Percentiles rank a stretch among this genome's conserved stretches.
Evolutionary conservation across 2,888 invertebrate genomes (phyloP).

Genomic region (Cephus pygmeus): DNA sequence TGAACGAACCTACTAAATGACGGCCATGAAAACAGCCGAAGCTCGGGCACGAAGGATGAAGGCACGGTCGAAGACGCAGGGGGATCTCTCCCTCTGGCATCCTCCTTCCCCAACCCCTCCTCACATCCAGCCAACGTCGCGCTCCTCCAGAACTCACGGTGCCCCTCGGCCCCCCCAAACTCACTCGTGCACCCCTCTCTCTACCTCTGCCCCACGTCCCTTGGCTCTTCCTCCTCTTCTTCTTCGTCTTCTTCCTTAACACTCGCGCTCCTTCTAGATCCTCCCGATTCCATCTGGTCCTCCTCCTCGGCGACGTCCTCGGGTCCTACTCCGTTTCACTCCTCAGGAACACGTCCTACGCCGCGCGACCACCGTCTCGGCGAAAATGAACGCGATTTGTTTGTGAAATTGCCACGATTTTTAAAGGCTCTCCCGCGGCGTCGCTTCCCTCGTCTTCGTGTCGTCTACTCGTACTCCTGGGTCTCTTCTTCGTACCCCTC

Average conservation of each 20-base stretch:
- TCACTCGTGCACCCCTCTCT: neutral
- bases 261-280: constrained; percentile 16
- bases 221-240: constrained; percentile 20
- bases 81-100: constrained; percentile 36
- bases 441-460: neutral
- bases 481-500: neutral
- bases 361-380: neutral
- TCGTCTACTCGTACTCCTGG: neutral
- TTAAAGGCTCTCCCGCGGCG: neutral
- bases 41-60: constrained; percentile 60
- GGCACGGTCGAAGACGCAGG: constrained; percentile 52
- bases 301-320: constrained; percentile 8
- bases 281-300: constrained; percentile 1
- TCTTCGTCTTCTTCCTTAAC: constrained; percentile 28
- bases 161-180: neutral
- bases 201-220: constrained; percentile 14
- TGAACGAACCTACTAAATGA: constrained; percentile 67
- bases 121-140: neutral
- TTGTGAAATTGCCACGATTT: constrained; percentile 5
- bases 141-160: neutral
- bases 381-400: constrained; percentile 9
- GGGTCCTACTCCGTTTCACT: neutral
- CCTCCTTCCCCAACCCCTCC: constrained; percentile 17
- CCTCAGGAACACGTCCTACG: neutral
- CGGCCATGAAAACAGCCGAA: constrained; percentile 67